A percentile compares a stretch with the other conserved stretches of the same genome.
phyloP scores from a whole-genome alignment of 2,113 vertebrate genomes.

The Eulemur macaco region DNA sequence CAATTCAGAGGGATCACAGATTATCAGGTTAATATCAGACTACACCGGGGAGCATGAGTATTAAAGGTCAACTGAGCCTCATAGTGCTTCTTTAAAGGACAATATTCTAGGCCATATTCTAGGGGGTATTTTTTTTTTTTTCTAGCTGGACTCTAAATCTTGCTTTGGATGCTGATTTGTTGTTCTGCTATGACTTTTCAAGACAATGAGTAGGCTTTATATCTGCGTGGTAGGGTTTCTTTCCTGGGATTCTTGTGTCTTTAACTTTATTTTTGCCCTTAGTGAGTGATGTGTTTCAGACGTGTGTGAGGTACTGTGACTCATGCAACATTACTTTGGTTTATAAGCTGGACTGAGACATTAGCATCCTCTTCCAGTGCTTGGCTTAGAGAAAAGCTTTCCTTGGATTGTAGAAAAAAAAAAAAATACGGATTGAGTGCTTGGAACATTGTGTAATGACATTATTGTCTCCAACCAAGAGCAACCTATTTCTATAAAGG shows the following conservation, averaged over 20 bases:
- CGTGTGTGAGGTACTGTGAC: background rate
- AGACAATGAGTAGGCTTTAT: background rate
- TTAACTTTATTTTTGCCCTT: constrained; percentile 18
- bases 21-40: constrained; percentile 36
- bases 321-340: background rate
- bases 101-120: background rate
- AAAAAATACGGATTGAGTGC: background rate
- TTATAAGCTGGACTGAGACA: background rate
- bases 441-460: background rate
- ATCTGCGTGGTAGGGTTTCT: background rate
- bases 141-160: background rate
- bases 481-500: background rate
- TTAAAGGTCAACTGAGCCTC: background rate
- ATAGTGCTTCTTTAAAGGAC: background rate
- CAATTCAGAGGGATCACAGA: background rate
- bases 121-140: constrained; percentile 27
- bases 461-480: background rate
- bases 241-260: background rate
- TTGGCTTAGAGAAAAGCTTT: background rate
- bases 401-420: background rate
- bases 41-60: background rate
- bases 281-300: constrained; percentile 2
- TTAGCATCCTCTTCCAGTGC: background rate
- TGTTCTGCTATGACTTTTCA: background rate
- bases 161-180: background rate